Percentiles rank a stretch among this genome's conserved stretches.
These are phyloP conservation scores for Poeciliopsis occidentalis DNA, from an alignment of 2,113 vertebrate genomes.

Conservation along the genomic window DNA sequence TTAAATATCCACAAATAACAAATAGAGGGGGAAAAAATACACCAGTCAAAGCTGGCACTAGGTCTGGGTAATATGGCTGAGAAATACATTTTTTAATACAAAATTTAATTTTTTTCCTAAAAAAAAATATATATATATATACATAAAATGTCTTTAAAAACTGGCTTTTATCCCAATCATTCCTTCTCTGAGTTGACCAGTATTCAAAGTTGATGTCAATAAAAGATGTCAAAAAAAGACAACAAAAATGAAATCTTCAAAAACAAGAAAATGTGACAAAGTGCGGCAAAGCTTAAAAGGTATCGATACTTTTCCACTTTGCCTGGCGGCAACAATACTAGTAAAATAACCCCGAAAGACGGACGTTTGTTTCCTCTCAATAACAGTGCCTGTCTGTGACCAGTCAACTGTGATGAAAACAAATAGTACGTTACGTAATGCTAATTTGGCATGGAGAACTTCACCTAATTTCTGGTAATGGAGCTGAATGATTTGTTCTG, in stretches of 20 bases:
- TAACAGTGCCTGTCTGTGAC: conserved; percentile 23
- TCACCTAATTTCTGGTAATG: conserved; percentile 67
- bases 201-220: no score
- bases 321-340: background rate
- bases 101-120: no score
- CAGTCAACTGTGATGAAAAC: conserved; percentile 37
- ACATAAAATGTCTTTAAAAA: no score
- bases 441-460: conserved; percentile 61
- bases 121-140: no score
- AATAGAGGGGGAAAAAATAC: no score
- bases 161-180: no score
- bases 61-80: no score
- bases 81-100: no score
- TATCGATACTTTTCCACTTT: background rate
- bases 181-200: no score
- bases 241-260: no score
- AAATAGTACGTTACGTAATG: conserved; percentile 64
- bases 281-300: background rate
- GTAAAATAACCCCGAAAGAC: background rate
- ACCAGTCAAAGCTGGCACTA: no score
- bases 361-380: conserved; percentile 1
- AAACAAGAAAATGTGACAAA: background rate
- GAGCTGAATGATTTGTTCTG: conserved; percentile 63
- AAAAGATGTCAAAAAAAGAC: no score
- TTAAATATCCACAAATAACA: background rate